phyloP scores from a whole-genome alignment of 2,888 invertebrate genomes.

The Lacanobia oleracea region DNA sequence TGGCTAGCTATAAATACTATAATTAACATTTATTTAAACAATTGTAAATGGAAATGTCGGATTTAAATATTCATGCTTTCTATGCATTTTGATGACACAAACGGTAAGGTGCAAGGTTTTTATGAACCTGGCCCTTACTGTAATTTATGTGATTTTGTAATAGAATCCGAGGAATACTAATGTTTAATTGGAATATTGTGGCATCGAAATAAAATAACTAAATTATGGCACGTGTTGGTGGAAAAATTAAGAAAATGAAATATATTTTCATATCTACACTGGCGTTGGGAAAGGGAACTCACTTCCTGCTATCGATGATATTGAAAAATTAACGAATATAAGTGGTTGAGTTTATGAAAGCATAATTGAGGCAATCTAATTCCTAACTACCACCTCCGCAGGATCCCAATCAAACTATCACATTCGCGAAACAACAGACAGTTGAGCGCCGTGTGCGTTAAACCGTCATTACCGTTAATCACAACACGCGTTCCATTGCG shows the following conservation, averaged over 20 bases:
- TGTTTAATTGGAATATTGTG: slow-evolving; percentile 38
- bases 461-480: slow-evolving; percentile 51
- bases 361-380: background rate
- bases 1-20: slow-evolving; percentile 33
- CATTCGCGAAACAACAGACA: slow-evolving; percentile 35
- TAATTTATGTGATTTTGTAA: slow-evolving; percentile 52
- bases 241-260: slow-evolving; percentile 5
- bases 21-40: slow-evolving; percentile 62
- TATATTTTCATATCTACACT: background rate
- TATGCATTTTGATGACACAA: slow-evolving; percentile 60
- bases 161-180: slow-evolving; percentile 29
- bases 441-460: slow-evolving; percentile 33
- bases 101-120: slow-evolving; percentile 36
- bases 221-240: background rate
- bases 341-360: background rate
- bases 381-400: background rate
- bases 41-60: slow-evolving; percentile 59
- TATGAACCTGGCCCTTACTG: slow-evolving; percentile 43
- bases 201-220: slow-evolving; percentile 15
- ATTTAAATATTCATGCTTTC: slow-evolving; percentile 61
- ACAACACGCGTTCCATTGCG: slow-evolving; percentile 62
- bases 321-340: background rate
- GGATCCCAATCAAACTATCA: slow-evolving; percentile 42
- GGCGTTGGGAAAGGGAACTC: background rate
- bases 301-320: slow-evolving; percentile 19